Percentiles rank a stretch among this genome's conserved stretches.
phyloP scores from a whole-genome alignment of 2,888 invertebrate species.

The Subacronicta megacephala region DNA sequence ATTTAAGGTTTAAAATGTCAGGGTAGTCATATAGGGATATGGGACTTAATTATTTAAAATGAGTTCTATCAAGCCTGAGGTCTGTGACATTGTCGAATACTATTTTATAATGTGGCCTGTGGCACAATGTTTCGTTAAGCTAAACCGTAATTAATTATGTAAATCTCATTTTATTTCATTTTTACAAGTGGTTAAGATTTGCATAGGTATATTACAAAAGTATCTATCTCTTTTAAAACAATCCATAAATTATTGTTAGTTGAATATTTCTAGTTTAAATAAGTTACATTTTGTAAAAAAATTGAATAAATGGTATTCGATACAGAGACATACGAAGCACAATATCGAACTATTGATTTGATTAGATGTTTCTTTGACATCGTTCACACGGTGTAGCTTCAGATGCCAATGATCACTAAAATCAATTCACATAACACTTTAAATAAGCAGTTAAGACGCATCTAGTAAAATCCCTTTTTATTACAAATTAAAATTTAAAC shows the following conservation, averaged over 20 bases:
- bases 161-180: too few relatives aligned
- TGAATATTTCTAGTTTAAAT: too few relatives aligned
- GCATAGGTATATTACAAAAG: too few relatives aligned
- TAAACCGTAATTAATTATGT: slow-evolving; percentile 1
- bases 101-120: slow-evolving; percentile 59
- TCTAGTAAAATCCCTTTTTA: slow-evolving; percentile 20
- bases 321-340: too few relatives aligned
- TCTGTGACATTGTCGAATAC: slow-evolving; percentile 63
- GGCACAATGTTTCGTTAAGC: slow-evolving; percentile 27
- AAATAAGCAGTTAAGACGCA: neutral
- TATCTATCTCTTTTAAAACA: too few relatives aligned
- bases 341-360: too few relatives aligned
- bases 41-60: slow-evolving; percentile 47
- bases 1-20: slow-evolving; percentile 25
- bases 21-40: slow-evolving; percentile 1
- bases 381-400: neutral
- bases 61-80: slow-evolving; percentile 57
- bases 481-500: slow-evolving; percentile 38
- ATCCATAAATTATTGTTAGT: too few relatives aligned
- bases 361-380: neutral
- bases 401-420: neutral
- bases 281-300: too few relatives aligned
- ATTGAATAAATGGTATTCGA: too few relatives aligned
- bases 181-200: too few relatives aligned
- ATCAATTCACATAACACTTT: neutral